These are phyloP conservation scores for Scaptomyza pallida DNA, from an alignment of 1,140 invertebrate species.

Conservation along the genomic window DNA sequence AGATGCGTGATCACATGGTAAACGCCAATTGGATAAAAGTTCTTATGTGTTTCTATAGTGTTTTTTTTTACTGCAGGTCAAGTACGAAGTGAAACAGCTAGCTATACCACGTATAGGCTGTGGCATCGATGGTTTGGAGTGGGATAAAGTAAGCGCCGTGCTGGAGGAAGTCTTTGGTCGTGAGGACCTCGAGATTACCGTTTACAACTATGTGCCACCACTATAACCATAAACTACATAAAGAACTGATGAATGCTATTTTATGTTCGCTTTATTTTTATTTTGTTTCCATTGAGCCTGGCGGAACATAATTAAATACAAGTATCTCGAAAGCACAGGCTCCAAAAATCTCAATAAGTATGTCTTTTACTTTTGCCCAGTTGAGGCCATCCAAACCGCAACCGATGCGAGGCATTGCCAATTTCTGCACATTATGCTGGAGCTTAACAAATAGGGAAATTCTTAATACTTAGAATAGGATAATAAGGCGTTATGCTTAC, in stretches of 20 bases:
- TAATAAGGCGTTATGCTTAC: conserved; percentile 39
- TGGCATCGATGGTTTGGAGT: conserved; percentile 87
- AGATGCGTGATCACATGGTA: conserved; percentile 84
- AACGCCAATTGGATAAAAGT: neutral
- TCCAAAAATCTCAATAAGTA: conserved; percentile 85
- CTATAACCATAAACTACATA: neutral
- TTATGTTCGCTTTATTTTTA: conserved; percentile 3
- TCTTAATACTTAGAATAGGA: neutral
- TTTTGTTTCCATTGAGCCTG: conserved; percentile 29
- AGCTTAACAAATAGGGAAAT: conserved; percentile 35
- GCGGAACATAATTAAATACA: conserved; percentile 84
- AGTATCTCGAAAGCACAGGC: conserved; percentile 83
- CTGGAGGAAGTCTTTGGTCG: conserved; percentile 85
- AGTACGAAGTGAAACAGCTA: conserved; percentile 84
- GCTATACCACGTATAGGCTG: conserved; percentile 88
- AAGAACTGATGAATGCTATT: conserved; percentile 31
- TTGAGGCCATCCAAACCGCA: conserved; percentile 87
- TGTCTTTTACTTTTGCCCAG: conserved; percentile 85
- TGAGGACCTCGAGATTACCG: conserved; percentile 84
- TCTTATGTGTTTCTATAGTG: neutral
- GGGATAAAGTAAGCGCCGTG: conserved; percentile 85
- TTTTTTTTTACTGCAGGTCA: conserved; percentile 56
- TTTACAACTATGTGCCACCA: conserved; percentile 85
- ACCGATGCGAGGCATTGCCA: conserved; percentile 87
- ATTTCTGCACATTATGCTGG: conserved; percentile 83